Base-by-base conservation (phyloP, 2,113 vertebrate species). In the Cebidichthys violaceus region DNA sequence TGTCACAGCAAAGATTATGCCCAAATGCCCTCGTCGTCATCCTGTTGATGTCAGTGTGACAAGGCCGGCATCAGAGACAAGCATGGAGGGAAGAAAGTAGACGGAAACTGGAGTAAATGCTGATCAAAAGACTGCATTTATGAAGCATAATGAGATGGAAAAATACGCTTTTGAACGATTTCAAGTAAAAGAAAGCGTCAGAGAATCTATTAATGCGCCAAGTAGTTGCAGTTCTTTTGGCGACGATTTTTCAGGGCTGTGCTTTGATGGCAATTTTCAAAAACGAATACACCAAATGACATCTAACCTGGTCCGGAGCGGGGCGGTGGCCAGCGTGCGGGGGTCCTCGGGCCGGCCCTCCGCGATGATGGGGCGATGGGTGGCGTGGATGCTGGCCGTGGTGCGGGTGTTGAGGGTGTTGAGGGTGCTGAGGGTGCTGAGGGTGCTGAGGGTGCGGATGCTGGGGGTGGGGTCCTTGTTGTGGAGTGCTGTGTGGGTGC, bases 21-120 rank as follows among this genome's bases (percentile, higher is more conserved):
- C 98, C 98, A 99, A 93, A 99, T 99, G 84, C 98, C 98, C 95
- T 99, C 98, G 95, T 99, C 98, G 62, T 99, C 98, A 95, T 99
- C 98, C 98, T 99, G 96, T 50, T 50, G 83, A 88, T 77, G 83
- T 92, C 88, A 76, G 72, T 24, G 87, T 87, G 54, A 83, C 89
- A 86, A 86, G 91, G 90, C n/a, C 67, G 90, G 22, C 64, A 92
- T 90, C 90, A 88, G 88, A 50, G 75, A 95, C 89, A 88, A 90
- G 89, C 90, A 91, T 87, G 89, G 92, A 91, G 93, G 94, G 70
- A 92, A 95, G 93, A 95, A 87, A 93, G 94, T 80, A 95, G 93
- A 95, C 24, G 94, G 60, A 86, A 41, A 78, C 33, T 55, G 24
- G 43, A 54, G 77, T 84, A 72, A 72, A 14, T 31, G 18, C 15